A percentile compares a stretch with the other conserved stretches of the same genome.
Conservation (phyloP, 2,888 invertebrate species). For the Andrena haemorrhoa region DNA sequence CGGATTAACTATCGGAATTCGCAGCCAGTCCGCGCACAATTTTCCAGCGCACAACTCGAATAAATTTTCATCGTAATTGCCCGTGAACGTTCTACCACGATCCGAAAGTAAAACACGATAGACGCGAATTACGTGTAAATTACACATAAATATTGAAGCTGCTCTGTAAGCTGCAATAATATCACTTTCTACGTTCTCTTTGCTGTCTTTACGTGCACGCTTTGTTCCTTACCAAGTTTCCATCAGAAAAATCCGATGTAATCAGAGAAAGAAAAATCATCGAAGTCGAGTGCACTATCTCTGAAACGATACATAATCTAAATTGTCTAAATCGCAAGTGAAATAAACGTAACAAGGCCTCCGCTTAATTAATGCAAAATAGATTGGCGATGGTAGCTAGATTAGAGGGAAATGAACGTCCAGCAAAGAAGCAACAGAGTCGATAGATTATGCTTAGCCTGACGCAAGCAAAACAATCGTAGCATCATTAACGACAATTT, state of each 20-base stretch:
- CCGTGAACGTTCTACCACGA: background rate
- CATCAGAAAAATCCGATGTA: background rate
- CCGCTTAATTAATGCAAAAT: background rate
- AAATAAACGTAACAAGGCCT: background rate
- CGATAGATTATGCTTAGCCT: background rate
- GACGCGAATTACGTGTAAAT: background rate
- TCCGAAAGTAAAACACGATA: slow-evolving; percentile 12
- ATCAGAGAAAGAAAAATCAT: background rate
- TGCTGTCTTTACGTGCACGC: background rate
- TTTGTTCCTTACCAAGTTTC: background rate
- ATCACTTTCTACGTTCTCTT: slow-evolving; percentile 29
- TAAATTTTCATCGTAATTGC: slow-evolving; percentile 8
- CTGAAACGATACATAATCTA: background rate
- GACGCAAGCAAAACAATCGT: background rate
- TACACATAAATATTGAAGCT: slow-evolving; percentile 12
- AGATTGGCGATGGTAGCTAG: background rate
- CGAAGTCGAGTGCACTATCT: background rate
- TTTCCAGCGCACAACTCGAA: background rate
- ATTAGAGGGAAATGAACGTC: background rate
- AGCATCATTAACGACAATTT: slow-evolving; percentile 35
- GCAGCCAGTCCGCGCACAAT: background rate
- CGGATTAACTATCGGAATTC: background rate
- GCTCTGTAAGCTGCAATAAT: background rate
- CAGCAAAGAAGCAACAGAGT: background rate
- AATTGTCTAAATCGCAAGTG: background rate